A percentile compares a stretch with the other conserved stretches of the same genome.
Evolutionary conservation across 2,113 vertebrate genomes (phyloP).

Genomic region (Rhodinocichla rosea): DNA sequence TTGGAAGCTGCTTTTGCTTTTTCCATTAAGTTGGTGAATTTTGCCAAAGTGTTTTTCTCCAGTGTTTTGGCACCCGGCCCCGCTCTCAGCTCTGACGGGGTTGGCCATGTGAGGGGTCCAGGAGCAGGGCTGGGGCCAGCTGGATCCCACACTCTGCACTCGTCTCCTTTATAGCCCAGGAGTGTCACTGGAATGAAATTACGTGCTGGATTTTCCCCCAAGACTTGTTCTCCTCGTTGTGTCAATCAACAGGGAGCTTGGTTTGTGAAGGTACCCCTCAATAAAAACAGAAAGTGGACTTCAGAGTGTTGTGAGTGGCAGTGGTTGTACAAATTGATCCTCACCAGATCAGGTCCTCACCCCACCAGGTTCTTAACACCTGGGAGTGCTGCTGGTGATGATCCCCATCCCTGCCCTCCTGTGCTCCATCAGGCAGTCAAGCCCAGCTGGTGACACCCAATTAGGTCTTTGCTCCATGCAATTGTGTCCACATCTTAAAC

Average conservation of each 20-base stretch:
- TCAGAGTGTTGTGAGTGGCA: background rate
- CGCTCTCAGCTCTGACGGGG: background rate
- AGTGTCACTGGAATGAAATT: constrained; percentile 28
- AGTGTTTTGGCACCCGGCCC: background rate
- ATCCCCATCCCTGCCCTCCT: rapidly evolving
- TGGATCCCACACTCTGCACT: background rate
- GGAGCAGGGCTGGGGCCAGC: constrained; percentile 28
- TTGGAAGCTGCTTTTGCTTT: constrained; percentile 60
- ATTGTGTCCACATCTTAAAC: background rate
- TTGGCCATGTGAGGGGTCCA: background rate
- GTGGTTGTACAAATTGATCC: background rate
- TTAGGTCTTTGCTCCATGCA: background rate
- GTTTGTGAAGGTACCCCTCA: background rate
- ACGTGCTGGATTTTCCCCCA: background rate
- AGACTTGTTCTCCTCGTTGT: background rate
- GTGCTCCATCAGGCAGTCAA: rapidly evolving
- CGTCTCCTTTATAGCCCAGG: background rate
- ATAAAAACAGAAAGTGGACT: background rate
- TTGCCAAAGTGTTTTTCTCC: constrained; percentile 62
- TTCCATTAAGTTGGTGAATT: constrained; percentile 63
- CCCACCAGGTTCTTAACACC: background rate
- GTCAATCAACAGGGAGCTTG: background rate
- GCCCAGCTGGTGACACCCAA: background rate
- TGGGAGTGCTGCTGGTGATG: background rate
- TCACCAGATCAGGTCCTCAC: background rate